phyloP scores from a whole-genome alignment of 2,113 vertebrate species.

The Hydropotes inermis region DNA sequence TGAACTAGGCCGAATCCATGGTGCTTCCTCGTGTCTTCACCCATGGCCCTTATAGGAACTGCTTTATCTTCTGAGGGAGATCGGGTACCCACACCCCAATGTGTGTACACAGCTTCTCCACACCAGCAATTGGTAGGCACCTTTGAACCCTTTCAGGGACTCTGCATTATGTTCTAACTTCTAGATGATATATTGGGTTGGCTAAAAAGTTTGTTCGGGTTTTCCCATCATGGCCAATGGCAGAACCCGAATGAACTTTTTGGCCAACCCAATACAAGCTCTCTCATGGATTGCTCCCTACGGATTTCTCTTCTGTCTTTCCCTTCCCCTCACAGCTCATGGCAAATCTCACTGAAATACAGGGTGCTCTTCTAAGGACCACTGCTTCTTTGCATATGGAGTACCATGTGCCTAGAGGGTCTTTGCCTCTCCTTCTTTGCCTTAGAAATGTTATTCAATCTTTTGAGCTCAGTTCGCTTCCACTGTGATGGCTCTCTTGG shows the following conservation, averaged over 20 bases:
- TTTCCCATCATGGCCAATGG: not conserved
- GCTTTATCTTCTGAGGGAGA: not conserved
- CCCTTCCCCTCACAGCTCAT: not conserved
- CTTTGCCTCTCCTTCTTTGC: not conserved
- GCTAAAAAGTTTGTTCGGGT: not conserved
- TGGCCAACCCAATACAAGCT: not conserved
- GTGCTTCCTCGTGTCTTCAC: not conserved
- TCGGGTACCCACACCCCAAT: not conserved
- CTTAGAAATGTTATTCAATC: not conserved
- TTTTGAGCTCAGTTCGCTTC: not conserved
- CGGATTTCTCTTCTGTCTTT: not conserved
- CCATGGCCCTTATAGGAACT: not conserved
- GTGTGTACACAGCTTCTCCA: not conserved
- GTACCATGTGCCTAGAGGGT: not conserved
- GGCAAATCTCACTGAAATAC: not conserved
- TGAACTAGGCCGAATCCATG: not conserved
- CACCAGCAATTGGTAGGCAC: not conserved
- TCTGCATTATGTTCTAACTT: not conserved
- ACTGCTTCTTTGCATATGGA: not conserved
- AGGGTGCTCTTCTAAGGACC: not conserved
- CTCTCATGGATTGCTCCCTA: not conserved
- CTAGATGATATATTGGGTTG: not conserved
- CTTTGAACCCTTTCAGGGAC: not conserved
- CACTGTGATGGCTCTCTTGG: not conserved
- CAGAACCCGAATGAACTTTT: not conserved